A percentile compares a stretch with the other conserved stretches of the same genome.
Conservation (phyloP, 2,113 vertebrate species). For the Bettongia penicillata region DNA sequence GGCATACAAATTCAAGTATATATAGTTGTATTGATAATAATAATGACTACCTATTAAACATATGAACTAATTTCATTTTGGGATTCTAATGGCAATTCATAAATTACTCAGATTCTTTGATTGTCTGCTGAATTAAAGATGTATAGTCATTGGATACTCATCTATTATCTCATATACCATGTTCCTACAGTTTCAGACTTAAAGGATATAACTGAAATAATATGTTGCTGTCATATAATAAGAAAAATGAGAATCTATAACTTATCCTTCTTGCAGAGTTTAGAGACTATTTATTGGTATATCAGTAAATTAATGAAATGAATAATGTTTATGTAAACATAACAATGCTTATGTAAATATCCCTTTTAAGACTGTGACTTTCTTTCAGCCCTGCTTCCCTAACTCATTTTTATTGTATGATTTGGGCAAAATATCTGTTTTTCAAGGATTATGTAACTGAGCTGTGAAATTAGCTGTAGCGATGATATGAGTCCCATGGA, state of each 20-base stretch:
- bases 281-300: slow-evolving; percentile 52
- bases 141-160: slow-evolving; percentile 15
- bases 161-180: slow-evolving; percentile 54
- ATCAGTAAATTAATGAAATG: slow-evolving; percentile 50
- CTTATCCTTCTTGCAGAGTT: slow-evolving; percentile 34
- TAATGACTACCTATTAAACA: neutral
- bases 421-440: slow-evolving; percentile 68
- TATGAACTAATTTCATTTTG: slow-evolving; percentile 27
- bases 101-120: slow-evolving; percentile 42
- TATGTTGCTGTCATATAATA: slow-evolving; percentile 29
- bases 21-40: slow-evolving; percentile 23
- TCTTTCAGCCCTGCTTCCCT: neutral
- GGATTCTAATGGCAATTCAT: slow-evolving; percentile 43
- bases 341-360: slow-evolving; percentile 58
- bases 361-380: slow-evolving; percentile 41
- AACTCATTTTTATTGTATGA: slow-evolving; percentile 44
- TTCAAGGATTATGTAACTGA: slow-evolving; percentile 70
- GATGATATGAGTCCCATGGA: slow-evolving; percentile 48
- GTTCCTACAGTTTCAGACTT: slow-evolving; percentile 22
- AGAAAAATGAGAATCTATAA: slow-evolving; percentile 33
- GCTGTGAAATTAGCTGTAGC: slow-evolving; percentile 71
- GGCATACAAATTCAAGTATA: slow-evolving; percentile 34
- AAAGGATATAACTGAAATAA: slow-evolving; percentile 63
- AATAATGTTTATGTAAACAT: too few species aligned
- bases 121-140: slow-evolving; percentile 58